A percentile compares a stretch with the other conserved stretches of the same genome.
These are phyloP conservation scores for Actenoides lindsayi DNA, from an alignment of 2,113 vertebrate genomes.

Conservation along the genomic window DNA sequence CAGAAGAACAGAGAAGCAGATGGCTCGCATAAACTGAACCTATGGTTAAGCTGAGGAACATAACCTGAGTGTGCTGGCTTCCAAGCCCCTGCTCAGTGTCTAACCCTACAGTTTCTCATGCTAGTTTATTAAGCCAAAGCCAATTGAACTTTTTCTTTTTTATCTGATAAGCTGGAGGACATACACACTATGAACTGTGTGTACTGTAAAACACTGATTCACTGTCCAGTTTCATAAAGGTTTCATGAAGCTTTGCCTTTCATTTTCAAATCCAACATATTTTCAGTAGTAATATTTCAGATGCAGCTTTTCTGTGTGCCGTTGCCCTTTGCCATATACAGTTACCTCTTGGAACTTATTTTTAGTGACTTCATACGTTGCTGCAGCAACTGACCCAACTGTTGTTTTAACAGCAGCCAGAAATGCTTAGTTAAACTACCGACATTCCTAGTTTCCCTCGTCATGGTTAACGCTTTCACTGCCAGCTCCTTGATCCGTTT, in stretches of 20 bases:
- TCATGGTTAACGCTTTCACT: slow-evolving; percentile 43
- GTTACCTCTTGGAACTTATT: slow-evolving; percentile 68
- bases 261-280: neutral
- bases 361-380: slow-evolving; percentile 70
- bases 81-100: neutral
- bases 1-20: neutral
- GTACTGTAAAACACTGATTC: neutral
- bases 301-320: slow-evolving; percentile 10
- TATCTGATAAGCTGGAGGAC: neutral
- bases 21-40: neutral
- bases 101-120: neutral
- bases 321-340: slow-evolving; percentile 58
- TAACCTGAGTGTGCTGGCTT: neutral
- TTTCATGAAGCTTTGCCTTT: neutral
- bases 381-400: slow-evolving; percentile 69
- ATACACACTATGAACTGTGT: neutral
- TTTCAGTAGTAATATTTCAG: neutral
- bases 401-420: slow-evolving; percentile 58
- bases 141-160: neutral
- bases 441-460: slow-evolving; percentile 14
- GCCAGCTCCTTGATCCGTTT: neutral
- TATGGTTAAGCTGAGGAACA: neutral
- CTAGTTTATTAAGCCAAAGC: neutral
- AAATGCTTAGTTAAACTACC: slow-evolving; percentile 50
- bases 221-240: neutral